A percentile compares a stretch with the other conserved stretches of the same genome.
phyloP scores from a whole-genome alignment of 1,140 invertebrate genomes.

The Leguminivora glycinivorella region DNA sequence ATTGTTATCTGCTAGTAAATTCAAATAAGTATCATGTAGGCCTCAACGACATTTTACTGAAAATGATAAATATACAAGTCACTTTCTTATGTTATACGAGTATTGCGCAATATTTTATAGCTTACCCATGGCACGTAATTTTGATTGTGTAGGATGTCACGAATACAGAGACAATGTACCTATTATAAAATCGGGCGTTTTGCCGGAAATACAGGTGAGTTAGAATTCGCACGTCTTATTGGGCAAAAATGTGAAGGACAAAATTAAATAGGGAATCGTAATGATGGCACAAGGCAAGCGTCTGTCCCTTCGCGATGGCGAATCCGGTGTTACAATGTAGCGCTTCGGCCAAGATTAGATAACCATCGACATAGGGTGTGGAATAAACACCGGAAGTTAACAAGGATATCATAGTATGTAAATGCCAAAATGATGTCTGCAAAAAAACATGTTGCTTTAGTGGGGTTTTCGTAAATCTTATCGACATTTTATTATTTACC shows the following conservation, averaged over 20 bases:
- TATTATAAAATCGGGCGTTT: neutral
- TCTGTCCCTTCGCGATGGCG: slow-evolving; percentile 16
- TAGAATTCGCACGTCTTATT: slow-evolving; percentile 22
- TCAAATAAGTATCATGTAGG: neutral
- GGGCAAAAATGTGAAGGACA: slow-evolving; percentile 3
- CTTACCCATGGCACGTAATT: neutral
- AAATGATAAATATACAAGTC: neutral
- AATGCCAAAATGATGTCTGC: neutral
- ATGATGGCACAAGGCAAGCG: neutral
- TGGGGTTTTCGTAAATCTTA: no score
- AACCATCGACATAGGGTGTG: slow-evolving; percentile 17
- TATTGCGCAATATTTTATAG: neutral
- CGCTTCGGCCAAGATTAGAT: slow-evolving; percentile 21
- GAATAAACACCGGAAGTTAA: slow-evolving; percentile 25
- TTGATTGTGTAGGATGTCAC: neutral
- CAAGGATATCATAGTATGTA: slow-evolving; percentile 19
- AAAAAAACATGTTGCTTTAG: neutral
- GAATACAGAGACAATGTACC: neutral
- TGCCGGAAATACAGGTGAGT: slow-evolving; percentile 8
- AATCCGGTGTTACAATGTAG: slow-evolving; percentile 7
- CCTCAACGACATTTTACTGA: neutral
- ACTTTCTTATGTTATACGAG: neutral
- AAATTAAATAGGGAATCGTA: slow-evolving; percentile 11
- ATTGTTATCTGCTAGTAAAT: neutral
- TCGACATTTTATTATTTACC: no score